Evolutionary conservation across 2,113 vertebrate genomes (phyloP), one percentile per base, ranked within the genome.

Genomic region (Silurus asotus): DNA sequence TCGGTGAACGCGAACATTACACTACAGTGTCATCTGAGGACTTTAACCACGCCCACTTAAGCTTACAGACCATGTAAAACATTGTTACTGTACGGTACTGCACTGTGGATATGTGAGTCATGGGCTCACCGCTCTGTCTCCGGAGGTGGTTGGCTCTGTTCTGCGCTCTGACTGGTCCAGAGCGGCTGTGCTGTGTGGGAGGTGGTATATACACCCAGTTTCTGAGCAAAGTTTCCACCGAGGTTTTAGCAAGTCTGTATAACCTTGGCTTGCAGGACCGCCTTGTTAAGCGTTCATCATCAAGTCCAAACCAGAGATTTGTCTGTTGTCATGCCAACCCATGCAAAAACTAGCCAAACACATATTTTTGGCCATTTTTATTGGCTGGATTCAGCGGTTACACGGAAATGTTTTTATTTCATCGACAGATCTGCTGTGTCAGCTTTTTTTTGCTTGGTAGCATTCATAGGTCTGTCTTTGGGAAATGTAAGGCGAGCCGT

Each of bases 181-280:
- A 53, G 48, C 74, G 78, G 83, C 77, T 86, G 77, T 59, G 37
- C 53, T 61, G 65, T 81, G 77, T 86, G 85, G 78, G 65, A 53
- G 78, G 25, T 37, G 5, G 37, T 15, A 81, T 49, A 23, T 23
- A 74, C 56, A 37, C 20, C 61, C 37, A 81, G 23, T 72, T 61
- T 37, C 77, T 72, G 37, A 67, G 64, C 56, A 72, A 58, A 81
- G 67, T 80, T 81, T 86, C 77, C 64, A 65, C 72, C 67, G n/a
- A 13, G 37, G 49, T 85, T 58, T 78, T 58, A 78, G 61, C 84
- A 79, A 10, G 25, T 65, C 61, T 55, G 53, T 45, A n/a, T 84
- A 11, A 25, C 23, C 75, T 62, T 53, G 28, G 55, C 8, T 25
- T 51, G 76, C 23, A 70, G 75, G 56, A 61, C 7, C 28, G 56